phyloP scores from a whole-genome alignment of 2,888 invertebrate genomes.

The Callyntrura guangdongensis region DNA sequence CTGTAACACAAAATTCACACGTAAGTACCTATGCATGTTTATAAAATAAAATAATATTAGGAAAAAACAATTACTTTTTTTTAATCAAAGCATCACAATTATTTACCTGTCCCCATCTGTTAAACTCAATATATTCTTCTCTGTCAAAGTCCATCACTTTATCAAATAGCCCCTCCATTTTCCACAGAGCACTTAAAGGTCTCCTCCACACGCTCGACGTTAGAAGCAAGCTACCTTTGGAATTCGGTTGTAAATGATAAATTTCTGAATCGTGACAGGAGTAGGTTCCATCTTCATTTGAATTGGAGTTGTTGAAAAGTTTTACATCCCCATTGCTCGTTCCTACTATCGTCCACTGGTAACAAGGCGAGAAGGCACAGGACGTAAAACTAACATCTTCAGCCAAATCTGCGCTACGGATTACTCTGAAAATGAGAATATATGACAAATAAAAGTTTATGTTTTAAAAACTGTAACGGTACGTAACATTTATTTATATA shows the following conservation, averaged over 20 bases:
- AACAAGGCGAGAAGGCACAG: constrained; percentile 89
- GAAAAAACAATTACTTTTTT: background rate
- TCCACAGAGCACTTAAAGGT: constrained; percentile 94
- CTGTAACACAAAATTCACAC: constrained; percentile 37
- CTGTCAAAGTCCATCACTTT: constrained; percentile 87
- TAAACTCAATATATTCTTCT: constrained; percentile 97
- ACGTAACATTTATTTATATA: too few species aligned
- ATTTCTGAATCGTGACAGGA: constrained; percentile 96
- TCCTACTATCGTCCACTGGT: constrained; percentile 92
- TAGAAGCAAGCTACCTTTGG: constrained; percentile 92
- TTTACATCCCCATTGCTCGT: constrained; percentile 96
- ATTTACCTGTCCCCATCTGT: constrained; percentile 92
- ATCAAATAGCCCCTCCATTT: constrained; percentile 86
- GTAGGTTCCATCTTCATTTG: constrained; percentile 91
- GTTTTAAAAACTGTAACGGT: too few species aligned
- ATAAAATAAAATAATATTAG: background rate
- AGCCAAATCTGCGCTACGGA: constrained; percentile 75
- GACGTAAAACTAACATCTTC: constrained; percentile 89
- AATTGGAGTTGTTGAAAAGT: constrained; percentile 94
- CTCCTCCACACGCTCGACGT: constrained; percentile 95
- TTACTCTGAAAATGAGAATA: constrained; percentile 63
- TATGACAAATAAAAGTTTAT: too few species aligned
- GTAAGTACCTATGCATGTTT: background rate
- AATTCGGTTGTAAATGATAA: constrained; percentile 91
- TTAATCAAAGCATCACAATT: background rate